These are phyloP conservation scores for Thunnus thynnus DNA, from an alignment of 2,113 vertebrate species.

Conservation along the genomic window DNA sequence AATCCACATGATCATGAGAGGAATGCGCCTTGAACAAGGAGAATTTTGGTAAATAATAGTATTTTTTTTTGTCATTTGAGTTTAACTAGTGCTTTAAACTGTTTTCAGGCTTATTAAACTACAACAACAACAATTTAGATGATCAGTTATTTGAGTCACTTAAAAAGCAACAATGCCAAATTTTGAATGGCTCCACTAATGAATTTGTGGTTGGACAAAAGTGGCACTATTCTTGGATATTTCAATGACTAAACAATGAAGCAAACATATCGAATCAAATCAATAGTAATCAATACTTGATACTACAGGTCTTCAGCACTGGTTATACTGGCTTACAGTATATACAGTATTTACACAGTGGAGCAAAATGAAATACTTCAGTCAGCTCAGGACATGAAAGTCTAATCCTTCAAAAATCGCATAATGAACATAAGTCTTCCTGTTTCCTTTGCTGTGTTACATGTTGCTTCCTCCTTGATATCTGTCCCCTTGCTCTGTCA, in stretches of 20 bases:
- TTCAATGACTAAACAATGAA: no score
- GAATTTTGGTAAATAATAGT: background rate
- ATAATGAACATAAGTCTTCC: background rate
- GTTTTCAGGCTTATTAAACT: background rate
- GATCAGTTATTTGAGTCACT: background rate
- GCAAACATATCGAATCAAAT: no score
- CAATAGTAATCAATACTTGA: no score
- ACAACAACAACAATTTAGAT: background rate
- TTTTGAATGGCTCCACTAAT: background rate
- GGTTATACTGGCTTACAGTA: background rate
- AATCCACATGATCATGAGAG: background rate
- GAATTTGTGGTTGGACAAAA: background rate
- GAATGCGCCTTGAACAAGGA: background rate
- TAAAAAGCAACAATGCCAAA: background rate
- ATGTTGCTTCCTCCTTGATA: constrained; percentile 39
- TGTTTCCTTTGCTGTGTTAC: background rate
- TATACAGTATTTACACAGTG: background rate
- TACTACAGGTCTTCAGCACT: background rate
- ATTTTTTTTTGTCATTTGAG: constrained; percentile 1
- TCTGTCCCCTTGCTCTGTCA: constrained; percentile 12
- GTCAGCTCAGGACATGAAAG: background rate
- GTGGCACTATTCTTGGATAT: background rate
- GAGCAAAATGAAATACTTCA: background rate
- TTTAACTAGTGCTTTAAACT: background rate
- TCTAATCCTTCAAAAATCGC: background rate